phyloP scores from a whole-genome alignment of 2,113 vertebrate genomes.

The Caracal caracal region DNA sequence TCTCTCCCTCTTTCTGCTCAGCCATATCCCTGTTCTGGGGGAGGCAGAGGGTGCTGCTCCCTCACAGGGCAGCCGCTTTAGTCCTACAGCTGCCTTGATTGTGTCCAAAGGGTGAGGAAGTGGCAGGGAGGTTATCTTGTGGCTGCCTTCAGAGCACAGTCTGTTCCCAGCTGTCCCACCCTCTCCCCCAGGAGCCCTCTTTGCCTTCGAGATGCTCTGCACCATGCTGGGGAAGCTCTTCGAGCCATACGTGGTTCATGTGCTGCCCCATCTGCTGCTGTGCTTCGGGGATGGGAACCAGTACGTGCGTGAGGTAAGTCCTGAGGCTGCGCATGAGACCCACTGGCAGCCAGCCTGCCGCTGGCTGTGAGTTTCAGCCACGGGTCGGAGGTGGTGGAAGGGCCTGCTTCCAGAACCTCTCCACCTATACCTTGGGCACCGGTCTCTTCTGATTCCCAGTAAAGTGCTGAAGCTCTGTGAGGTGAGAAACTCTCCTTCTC shows the following conservation, averaged over 20 bases:
- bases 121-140: not conserved
- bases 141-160: not conserved
- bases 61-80: not conserved
- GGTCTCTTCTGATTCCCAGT: not conserved
- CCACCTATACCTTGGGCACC: not conserved
- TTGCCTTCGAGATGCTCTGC: slow-evolving; percentile 99
- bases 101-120: not conserved
- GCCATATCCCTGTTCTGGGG: not conserved
- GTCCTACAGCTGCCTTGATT: not conserved
- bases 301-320: slow-evolving; percentile 96
- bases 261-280: slow-evolving; percentile 96
- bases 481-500: not conserved
- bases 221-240: slow-evolving; percentile 99
- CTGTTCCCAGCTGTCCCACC: not conserved
- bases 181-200: slow-evolving; percentile 90
- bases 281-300: slow-evolving; percentile 99
- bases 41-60: not conserved
- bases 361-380: not conserved
- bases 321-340: not conserved
- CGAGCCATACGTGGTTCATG: slow-evolving; percentile 98
- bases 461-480: not conserved
- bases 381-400: not conserved
- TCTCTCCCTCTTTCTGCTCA: not conserved
- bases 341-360: rapidly evolving
- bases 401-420: not conserved